Conservation (phyloP, 1,140 invertebrate species). For the Drosophila guanche region DNA sequence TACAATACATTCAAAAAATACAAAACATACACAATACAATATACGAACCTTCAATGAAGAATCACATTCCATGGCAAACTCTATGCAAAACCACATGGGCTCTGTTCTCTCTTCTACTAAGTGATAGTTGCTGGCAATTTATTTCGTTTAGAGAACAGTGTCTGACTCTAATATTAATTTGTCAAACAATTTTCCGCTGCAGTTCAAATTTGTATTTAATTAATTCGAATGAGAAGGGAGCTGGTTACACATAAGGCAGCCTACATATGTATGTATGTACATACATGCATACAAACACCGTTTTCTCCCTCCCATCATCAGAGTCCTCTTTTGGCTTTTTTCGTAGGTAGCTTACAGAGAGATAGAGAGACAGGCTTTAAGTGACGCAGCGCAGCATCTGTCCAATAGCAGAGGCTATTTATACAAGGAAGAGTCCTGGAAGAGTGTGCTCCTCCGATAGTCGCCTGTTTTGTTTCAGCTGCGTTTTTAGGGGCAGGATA, state of each 20-base stretch:
- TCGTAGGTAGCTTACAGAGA: neutral
- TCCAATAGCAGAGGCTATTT: slow-evolving; percentile 2
- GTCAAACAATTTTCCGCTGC: slow-evolving; percentile 63
- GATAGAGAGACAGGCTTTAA: slow-evolving; percentile 4
- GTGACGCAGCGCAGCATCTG: slow-evolving; percentile 51
- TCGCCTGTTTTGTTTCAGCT: slow-evolving; percentile 16
- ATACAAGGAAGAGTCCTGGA: too few species aligned
- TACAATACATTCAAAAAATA: too few species aligned
- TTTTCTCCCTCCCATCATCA: too few species aligned
- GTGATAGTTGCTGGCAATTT: slow-evolving; percentile 52
- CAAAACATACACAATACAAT: too few species aligned
- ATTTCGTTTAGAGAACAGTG: slow-evolving; percentile 58
- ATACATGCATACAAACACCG: too few species aligned
- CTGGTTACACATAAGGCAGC: neutral
- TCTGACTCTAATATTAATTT: slow-evolving; percentile 60
- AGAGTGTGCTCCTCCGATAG: too few species aligned
- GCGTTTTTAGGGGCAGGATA: too few species aligned
- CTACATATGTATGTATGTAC: too few species aligned
- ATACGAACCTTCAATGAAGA: too few species aligned
- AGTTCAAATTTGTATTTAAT: slow-evolving; percentile 75
- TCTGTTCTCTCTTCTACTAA: neutral
- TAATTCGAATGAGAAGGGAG: slow-evolving; percentile 62
- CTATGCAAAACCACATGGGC: neutral
- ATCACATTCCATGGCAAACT: too few species aligned
- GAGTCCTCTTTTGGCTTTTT: too few species aligned